Conservation (phyloP, 2,888 invertebrate species). For the Drosophila gaucha region DNA sequence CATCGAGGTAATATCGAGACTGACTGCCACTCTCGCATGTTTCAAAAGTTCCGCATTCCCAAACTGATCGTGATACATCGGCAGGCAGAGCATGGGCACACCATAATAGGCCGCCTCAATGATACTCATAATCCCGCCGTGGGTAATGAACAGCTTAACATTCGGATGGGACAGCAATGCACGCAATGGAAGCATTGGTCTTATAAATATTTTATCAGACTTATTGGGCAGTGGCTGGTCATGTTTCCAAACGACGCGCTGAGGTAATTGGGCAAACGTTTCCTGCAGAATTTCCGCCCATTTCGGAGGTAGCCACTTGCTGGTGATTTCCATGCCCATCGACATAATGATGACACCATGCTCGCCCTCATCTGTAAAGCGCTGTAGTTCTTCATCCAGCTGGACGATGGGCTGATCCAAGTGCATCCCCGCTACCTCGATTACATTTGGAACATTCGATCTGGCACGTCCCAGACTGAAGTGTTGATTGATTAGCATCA, state of each 20-base stretch:
- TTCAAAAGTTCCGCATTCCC: constrained; percentile 83
- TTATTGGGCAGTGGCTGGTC: constrained; percentile 43
- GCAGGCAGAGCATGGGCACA: constrained; percentile 85
- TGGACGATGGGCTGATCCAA: constrained; percentile 38
- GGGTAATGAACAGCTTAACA: constrained; percentile 84
- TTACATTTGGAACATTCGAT: constrained; percentile 74
- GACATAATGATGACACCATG: constrained; percentile 78
- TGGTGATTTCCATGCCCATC: constrained; percentile 65
- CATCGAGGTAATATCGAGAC: constrained; percentile 64
- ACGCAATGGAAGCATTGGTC: constrained; percentile 82
- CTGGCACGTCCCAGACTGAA: constrained; percentile 72
- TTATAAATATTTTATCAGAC: constrained; percentile 69
- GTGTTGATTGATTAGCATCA: constrained; percentile 82
- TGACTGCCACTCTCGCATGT: constrained; percentile 47
- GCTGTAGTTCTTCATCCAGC: constrained; percentile 44
- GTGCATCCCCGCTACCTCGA: constrained; percentile 81
- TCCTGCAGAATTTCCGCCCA: constrained; percentile 43
- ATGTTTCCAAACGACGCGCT: constrained; percentile 72
- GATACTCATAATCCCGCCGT: constrained; percentile 84
- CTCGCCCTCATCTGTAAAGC: constrained; percentile 66
- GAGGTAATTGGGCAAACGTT: constrained; percentile 52
- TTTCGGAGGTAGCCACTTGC: constrained; percentile 53
- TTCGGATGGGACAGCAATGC: constrained; percentile 84
- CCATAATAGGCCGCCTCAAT: constrained; percentile 84
- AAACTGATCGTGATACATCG: constrained; percentile 85